Percentiles rank a stretch among this genome's conserved stretches.
These are phyloP conservation scores for Phalangium opilio DNA, from an alignment of 2,888 invertebrate species.

Conservation along the genomic window DNA sequence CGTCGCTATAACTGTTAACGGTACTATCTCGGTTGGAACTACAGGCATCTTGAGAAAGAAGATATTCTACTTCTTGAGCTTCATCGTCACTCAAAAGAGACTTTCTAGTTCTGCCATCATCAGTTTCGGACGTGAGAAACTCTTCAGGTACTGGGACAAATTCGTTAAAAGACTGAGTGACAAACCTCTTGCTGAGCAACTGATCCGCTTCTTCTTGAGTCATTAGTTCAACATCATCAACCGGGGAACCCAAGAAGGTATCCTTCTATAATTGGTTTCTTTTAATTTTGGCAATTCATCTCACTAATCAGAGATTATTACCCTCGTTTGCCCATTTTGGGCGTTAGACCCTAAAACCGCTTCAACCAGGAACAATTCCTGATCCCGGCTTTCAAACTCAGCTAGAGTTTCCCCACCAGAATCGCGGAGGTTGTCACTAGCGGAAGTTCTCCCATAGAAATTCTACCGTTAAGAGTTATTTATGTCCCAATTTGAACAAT, in stretches of 20 bases:
- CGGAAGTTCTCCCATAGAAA: no score
- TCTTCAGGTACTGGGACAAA: no score
- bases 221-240: conserved; percentile 41
- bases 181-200: conserved; percentile 44
- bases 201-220: conserved; percentile 77
- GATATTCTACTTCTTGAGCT: conserved; percentile 70
- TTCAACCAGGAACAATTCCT: conserved; percentile 65
- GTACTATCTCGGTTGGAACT: conserved; percentile 26
- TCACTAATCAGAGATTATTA: no score
- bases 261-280: no score
- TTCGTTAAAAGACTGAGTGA: no score
- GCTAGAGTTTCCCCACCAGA: conserved; percentile 47
- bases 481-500: no score
- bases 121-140: no score
- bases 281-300: no score
- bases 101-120: conserved; percentile 8
- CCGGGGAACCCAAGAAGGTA: neutral
- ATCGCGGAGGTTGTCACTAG: conserved; percentile 41
- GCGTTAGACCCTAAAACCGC: conserved; percentile 63
- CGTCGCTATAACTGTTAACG: conserved; percentile 5
- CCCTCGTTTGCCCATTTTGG: no score
- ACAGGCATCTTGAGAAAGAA: conserved; percentile 35
- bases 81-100: conserved; percentile 48
- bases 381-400: conserved; percentile 60
- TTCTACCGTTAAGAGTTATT: no score